Base-by-base conservation (phyloP, 2,888 invertebrate species). In the Chrysolina oricalcia region DNA sequence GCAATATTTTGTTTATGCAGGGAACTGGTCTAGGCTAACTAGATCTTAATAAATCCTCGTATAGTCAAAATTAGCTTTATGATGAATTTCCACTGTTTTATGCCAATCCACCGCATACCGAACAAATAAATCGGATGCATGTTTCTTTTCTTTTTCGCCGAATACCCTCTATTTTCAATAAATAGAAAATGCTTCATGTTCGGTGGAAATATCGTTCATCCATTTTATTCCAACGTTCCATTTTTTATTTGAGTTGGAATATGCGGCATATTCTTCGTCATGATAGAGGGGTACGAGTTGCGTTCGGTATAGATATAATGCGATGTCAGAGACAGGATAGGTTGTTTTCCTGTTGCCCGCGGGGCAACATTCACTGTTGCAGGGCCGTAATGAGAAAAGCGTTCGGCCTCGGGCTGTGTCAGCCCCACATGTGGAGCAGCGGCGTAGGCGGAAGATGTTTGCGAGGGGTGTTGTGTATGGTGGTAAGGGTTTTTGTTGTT, bases 321-420 rank as follows among this genome's bases (percentile, higher is more conserved):
- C 83, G 79, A 85, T 86, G 86, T 86, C 86, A 86, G 84, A 81
- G 80, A 73, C 84, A 84, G 83, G 74, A 81, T 79, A 74, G 76
- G 80, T 78, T 81, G 84, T 84, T 84, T 85, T 85, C 84, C 83
- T 84, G 84, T 85, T 83, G 78, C 84, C 87, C 81, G 72, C 75
- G 70, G 85, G 86, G 85, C 83, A 83, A 85, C 87, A 86, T 84
- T 82, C 83, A 83, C 83, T 81, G 72, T 74, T 76, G 75, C 84
- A 84, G 83, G 82, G 76, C 81, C 82, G 83, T 67, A 75, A 72
- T 65, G 74, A 74, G 72, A 77, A 62, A 63, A 69, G 72, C 72
- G 64, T 74, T 56, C 19, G 19, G 85, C 87, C 83, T 68, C 66
- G 72, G 82, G 85, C 81, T 71, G 81, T 84, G 85, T 83, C 87